Evolutionary conservation across 2,888 invertebrate genomes (phyloP).

Genomic region (Congeria kusceri): DNA sequence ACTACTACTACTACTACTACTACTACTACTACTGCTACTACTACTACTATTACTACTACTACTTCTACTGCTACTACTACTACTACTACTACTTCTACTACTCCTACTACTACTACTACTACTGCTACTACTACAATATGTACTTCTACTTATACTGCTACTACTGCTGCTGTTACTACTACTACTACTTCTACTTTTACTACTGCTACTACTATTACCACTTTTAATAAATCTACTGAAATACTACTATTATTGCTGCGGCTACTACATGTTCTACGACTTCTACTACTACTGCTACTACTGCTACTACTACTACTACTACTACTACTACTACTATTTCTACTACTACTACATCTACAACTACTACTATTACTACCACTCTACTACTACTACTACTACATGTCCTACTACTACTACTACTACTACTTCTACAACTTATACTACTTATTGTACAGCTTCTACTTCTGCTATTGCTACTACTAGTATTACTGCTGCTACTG

Average conservation of each 20-base stretch:
- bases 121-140: constrained; percentile 9
- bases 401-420: background rate
- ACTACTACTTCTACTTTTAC: constrained; percentile 20
- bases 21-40: constrained; percentile 12
- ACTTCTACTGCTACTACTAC: constrained; percentile 14
- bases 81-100: constrained; percentile 15
- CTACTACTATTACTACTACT: background rate
- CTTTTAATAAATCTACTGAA: background rate
- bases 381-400: no score
- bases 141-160: constrained; percentile 10
- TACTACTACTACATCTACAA: constrained; percentile 20
- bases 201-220: constrained; percentile 3
- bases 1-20: constrained; percentile 20
- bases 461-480: constrained; percentile 24
- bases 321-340: constrained; percentile 7
- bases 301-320: constrained; percentile 20
- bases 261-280: constrained; percentile 13
- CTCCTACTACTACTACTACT: constrained; percentile 28
- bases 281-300: constrained; percentile 22
- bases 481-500: constrained; percentile 30
- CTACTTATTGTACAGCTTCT: constrained; percentile 13
- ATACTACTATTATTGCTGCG: constrained; percentile 11
- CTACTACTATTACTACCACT: constrained; percentile 20
- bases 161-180: constrained; percentile 2
- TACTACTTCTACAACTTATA: constrained; percentile 3